Evolutionary conservation across 2,888 invertebrate species (phyloP).

Genomic region (Drosophila cracens): DNA sequence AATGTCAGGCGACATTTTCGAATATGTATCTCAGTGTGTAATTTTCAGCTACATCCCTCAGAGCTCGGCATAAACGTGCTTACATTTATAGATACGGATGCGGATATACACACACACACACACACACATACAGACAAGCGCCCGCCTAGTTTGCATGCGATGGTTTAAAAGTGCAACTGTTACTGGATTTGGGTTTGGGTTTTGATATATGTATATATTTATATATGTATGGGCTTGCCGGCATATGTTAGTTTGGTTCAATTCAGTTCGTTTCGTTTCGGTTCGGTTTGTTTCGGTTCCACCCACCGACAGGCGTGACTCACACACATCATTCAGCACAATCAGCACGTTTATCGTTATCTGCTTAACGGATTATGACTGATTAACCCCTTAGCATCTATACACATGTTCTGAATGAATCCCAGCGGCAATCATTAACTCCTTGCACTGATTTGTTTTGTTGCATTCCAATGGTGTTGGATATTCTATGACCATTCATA

Average conservation of each 20-base stretch:
- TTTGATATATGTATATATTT: not conserved
- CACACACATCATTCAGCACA: conserved; percentile 48
- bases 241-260: conserved; percentile 1
- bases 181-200: conserved; percentile 11
- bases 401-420: conserved; percentile 34
- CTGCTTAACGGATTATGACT: conserved; percentile 24
- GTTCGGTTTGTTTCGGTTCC: conserved; percentile 4
- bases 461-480: no score
- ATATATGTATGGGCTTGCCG: not conserved
- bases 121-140: not conserved
- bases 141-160: conserved; percentile 43
- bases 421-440: conserved; percentile 1
- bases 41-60: conserved; percentile 37
- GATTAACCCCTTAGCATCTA: conserved; percentile 17
- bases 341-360: conserved; percentile 26
- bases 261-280: not conserved
- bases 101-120: conserved; percentile 16
- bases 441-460: not conserved
- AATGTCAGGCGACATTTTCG: conserved; percentile 64
- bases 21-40: conserved; percentile 21
- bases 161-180: conserved; percentile 34
- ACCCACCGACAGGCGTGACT: conserved; percentile 12
- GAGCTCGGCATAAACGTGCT: conserved; percentile 44
- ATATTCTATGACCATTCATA: not conserved
- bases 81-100: conserved; percentile 43